Evolutionary conservation across 92 coral and sea anemone genomes (phyloP), one percentile per base, ranked within the genome.

Genomic region (Siderastrea radians): DNA sequence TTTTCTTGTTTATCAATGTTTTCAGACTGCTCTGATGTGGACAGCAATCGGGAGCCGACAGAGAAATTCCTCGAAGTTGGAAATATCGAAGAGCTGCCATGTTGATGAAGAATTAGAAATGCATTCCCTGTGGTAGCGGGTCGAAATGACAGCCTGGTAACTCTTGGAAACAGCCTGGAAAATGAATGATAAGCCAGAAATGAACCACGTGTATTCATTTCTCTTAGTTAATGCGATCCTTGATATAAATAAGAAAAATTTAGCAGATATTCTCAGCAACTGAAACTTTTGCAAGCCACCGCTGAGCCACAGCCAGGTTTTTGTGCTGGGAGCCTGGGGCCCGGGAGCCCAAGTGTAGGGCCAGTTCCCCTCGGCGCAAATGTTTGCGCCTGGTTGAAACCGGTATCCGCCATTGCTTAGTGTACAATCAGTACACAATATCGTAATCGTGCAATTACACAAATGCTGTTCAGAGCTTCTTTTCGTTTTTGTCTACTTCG

Each of bases 181-280:
- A 50, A 17, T 49, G 78, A 73, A 60, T 73, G 78, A 73, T 17
- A 49, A 0, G 14, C 78, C 11, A 73, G 51, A 14, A 51, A 73
- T 48, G 78, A 73, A 52, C 45, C 61, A 51, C 45, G 60, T 73
- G 3, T 13, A 73, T 9, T 17, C 78, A 73, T 73, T 71, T 71
- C 75, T 13, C 15, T 17, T 67, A 12, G 47, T 67, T 67, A 63
- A 19, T 14, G 53, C 9, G 54, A 13, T 49, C 26, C 50, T 5
- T 67, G 57, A 10, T 1, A 1, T 5, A 14, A 61, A 1, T 61
- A 61, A n/a, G 66, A 61, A 59, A 59, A 61, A 61, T 26, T 26
- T 26, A 26, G 38, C 38, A 26, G 38, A 26, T 26, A 26, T 26
- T 26, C 38, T 26, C 38, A 26, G 38, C 38, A 26, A 26, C 38